These are phyloP conservation scores for Diplogasteroides magnus DNA, from an alignment of 1,140 invertebrate genomes.

Conservation along the genomic window DNA sequence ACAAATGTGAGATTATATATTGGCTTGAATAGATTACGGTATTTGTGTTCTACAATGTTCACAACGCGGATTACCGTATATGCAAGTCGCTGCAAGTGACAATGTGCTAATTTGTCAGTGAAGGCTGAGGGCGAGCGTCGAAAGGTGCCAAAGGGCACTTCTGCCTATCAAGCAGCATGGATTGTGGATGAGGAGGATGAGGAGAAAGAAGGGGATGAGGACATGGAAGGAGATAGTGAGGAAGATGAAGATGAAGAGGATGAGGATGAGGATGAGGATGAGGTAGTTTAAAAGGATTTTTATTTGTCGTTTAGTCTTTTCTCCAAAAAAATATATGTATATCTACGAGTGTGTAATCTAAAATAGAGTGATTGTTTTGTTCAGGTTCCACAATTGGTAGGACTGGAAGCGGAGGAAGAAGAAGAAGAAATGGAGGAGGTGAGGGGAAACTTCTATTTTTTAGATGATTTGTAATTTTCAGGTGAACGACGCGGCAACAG, in stretches of 20 bases:
- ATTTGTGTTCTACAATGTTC: constrained; percentile 1
- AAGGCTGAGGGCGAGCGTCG: constrained; percentile 66
- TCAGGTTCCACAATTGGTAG: constrained; percentile 16
- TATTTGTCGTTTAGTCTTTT: too few relatives aligned
- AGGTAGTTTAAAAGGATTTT: too few relatives aligned
- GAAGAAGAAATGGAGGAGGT: constrained; percentile 9
- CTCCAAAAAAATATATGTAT: too few relatives aligned
- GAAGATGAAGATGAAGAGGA: constrained; percentile 33
- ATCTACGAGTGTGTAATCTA: too few relatives aligned
- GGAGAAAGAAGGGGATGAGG: constrained; percentile 36
- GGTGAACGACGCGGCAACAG: constrained; percentile 1
- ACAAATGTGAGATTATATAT: constrained; percentile 57
- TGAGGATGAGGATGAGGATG: constrained; percentile 3
- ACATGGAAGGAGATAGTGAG: constrained; percentile 31
- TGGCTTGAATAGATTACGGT: too few relatives aligned
- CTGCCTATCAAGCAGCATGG: constrained; percentile 93
- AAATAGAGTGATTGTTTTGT: not conserved
- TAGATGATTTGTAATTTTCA: not conserved
- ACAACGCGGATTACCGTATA: constrained; percentile 3
- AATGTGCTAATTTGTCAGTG: too few relatives aligned
- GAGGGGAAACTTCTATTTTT: not conserved
- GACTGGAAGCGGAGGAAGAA: constrained; percentile 16
- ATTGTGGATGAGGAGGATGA: constrained; percentile 69
- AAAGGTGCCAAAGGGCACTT: constrained; percentile 84
- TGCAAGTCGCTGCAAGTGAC: too few relatives aligned